Base-by-base conservation (phyloP, 2,113 vertebrate genomes). In the Cygnus atratus region DNA sequence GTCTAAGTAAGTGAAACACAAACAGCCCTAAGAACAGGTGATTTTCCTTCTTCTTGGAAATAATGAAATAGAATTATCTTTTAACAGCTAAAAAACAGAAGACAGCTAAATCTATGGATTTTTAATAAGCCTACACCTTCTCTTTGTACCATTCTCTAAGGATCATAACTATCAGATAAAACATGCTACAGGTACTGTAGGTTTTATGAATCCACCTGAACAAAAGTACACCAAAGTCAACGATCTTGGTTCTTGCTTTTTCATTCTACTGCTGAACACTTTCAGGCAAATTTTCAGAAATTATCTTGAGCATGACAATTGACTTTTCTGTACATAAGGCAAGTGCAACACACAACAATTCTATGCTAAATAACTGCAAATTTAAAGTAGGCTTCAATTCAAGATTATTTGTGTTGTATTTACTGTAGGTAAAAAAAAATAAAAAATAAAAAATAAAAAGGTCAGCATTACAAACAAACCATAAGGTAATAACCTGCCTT, bases 211-310 rank as follows among this genome's bases (percentile, higher is more conserved):
- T 66, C 37, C 58, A 22, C n/a, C 20, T 74, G 65, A 80, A 90
- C 44, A 33, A 71, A 59, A 92, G n/a, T 44, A 31, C 35, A 50
- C 20, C 35, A 83, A 96, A 94, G 75, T 55, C 91, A 93, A 66
- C 21, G 48, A 88, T 29, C 85, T 66, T 44, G 50, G 15, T 20
- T 80, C 67, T 26, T 74, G 37, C 63, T 96, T 84, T 93, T 52
- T 63, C 72, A 92, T 83, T 46, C 86, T 57, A 48, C n/a, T 63
- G 59, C 9, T 62, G 55, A 88, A 71, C 0, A 2, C 35, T 67
- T 67, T 39, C 75, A 83, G 59, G 18, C 26, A 83, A 59, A 25
- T 80, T 80, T 83, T 67, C 82, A 71, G 75, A 90, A 83, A 57
- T 35, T 39, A 14, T 5, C 10, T 33, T 37, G 50, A 92, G 55